Conservation (phyloP, 2,888 invertebrate genomes). For the Rotaria sp. region DNA sequence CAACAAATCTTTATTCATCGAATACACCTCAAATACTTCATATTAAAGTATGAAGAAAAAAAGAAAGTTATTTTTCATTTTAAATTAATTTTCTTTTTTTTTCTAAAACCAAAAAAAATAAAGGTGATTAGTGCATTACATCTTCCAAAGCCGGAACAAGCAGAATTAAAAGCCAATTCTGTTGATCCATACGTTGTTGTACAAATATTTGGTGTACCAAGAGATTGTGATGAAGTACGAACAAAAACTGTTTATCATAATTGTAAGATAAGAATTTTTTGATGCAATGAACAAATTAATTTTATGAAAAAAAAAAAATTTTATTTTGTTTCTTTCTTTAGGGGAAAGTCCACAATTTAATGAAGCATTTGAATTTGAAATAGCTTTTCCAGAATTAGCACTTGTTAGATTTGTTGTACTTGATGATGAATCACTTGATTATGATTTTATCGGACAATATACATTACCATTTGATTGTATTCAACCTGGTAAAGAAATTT, state of each 20-base stretch:
- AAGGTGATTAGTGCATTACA: conserved; percentile 38
- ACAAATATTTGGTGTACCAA: conserved; percentile 35
- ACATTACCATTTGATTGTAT: conserved; percentile 37
- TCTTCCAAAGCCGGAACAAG: conserved; percentile 28
- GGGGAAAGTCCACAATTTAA: conserved; percentile 62
- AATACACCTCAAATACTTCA: conserved; percentile 20
- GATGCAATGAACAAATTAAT: neutral
- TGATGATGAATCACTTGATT: conserved; percentile 48
- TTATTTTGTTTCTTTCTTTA: neutral
- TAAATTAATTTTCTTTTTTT: neutral
- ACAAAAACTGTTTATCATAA: conserved; percentile 58
- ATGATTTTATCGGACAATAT: conserved; percentile 35
- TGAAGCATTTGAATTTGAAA: conserved; percentile 62
- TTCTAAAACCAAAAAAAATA: neutral
- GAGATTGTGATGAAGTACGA: conserved; percentile 33
- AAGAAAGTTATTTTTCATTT: neutral
- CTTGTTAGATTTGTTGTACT: conserved; percentile 61
- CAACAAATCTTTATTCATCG: neutral
- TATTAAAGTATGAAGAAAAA: neutral
- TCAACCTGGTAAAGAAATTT: conserved; percentile 6
- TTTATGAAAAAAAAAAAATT: neutral
- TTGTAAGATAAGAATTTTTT: conserved; percentile 41
- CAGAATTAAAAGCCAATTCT: conserved; percentile 33
- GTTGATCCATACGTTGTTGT: conserved; percentile 35
- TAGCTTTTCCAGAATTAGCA: conserved; percentile 61